Base-by-base conservation (phyloP, 1,140 invertebrate species). In the Drosophila athabasca region DNA sequence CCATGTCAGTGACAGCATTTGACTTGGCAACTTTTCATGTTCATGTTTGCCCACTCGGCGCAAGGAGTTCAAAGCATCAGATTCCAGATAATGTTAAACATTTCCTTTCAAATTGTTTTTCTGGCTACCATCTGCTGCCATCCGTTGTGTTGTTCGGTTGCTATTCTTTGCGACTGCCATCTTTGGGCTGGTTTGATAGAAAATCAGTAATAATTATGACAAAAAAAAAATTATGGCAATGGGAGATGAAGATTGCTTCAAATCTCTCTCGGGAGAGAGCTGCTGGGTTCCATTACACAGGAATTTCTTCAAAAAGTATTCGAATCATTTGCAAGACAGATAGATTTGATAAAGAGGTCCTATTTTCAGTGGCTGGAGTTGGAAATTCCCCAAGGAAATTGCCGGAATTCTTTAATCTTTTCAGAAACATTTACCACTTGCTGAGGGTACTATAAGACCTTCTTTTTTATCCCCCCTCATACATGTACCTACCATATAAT, bases 1-100 rank as follows among this genome's bases (percentile, higher is more conserved):
- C 79, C 82, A 85, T 88, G 83, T 88, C 66, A 51, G 74, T 88
- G 83, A 88, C 82, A 88, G 78, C 81, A 74, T 87, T 81, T 87
- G 77, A 74, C 73, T 84, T 77, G 82, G 67, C 65, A 70, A 75
- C 81, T 80, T 79, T 82, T 75, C 76, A 81, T 80, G 81, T 76
- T 75, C 72, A 76, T 50, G 54, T 76, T 76, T 62, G 65, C 67
- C 82, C 77, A 87, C 77, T 81, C 76, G 82, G 82, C 82, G 82
- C 51, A 39, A 13, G 35, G 62, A 82, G 81, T 87, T 85, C 81
- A 85, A 87, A 85, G 81, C 81, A 87, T 82, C 77, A 87, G 82
- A 84, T 84, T 74, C 50, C 51, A 87, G 81, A 84, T 84, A 84
- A 84, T 81, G 74, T 80, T 80, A 67, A 83, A 80, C 80, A 83